Evolutionary conservation across 2,888 invertebrate species (phyloP).

Genomic region (Tholera decimalis): DNA sequence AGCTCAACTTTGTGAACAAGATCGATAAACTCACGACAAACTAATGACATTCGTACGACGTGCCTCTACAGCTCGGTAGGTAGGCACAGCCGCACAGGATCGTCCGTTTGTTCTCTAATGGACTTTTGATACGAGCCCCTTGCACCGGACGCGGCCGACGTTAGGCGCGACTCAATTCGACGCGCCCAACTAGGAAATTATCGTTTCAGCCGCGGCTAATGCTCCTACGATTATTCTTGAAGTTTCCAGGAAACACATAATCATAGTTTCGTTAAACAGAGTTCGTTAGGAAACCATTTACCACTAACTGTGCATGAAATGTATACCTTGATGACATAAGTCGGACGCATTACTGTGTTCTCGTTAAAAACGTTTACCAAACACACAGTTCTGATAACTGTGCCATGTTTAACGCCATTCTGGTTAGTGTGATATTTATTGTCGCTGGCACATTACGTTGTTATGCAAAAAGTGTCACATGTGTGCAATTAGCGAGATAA

Average conservation of each 20-base stretch:
- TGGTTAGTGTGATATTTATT: background rate
- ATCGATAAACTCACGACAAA: conserved; percentile 47
- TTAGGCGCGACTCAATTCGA: conserved; percentile 57
- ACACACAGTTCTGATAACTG: conserved; percentile 23
- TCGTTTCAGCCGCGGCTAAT: conserved; percentile 53
- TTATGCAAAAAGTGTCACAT: conserved; percentile 44
- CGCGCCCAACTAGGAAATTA: conserved; percentile 57
- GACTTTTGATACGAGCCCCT: conserved; percentile 59
- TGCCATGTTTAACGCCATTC: conserved; percentile 13
- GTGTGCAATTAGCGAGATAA: conserved; percentile 54
- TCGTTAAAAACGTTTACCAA: conserved; percentile 19
- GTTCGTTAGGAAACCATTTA: conserved; percentile 25
- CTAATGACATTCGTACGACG: conserved; percentile 46
- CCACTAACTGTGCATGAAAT: conserved; percentile 39
- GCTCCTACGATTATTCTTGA: conserved; percentile 28
- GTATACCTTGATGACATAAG: conserved; percentile 30
- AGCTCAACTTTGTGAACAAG: conserved; percentile 25
- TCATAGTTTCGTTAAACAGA: conserved; percentile 29
- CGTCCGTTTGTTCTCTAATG: conserved; percentile 57
- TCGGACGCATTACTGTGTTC: background rate
- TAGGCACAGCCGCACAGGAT: background rate
- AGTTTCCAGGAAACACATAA: conserved; percentile 46
- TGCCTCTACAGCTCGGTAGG: background rate
- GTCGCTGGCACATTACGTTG: conserved; percentile 24
- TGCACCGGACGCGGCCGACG: conserved; percentile 46